Conservation (phyloP, 2,888 invertebrate species). For the Clepsis dumicolana region DNA sequence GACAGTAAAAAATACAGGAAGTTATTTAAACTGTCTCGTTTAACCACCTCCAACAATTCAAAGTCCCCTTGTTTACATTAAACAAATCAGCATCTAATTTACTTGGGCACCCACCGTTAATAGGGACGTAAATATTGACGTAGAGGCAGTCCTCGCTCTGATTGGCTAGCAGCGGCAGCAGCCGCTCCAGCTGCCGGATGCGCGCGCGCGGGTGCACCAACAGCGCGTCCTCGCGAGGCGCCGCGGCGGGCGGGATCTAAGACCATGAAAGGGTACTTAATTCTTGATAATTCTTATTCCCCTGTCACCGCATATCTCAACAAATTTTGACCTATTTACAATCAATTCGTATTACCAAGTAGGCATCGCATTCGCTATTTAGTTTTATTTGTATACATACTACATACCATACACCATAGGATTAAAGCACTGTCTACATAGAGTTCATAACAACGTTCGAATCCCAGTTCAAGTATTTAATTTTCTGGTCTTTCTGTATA, state of each 20-base stretch:
- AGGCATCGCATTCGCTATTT: too few species aligned
- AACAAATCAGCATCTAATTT: conserved; percentile 4
- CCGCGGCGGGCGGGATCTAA: conserved; percentile 71
- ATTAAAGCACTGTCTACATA: too few species aligned
- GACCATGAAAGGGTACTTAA: too few species aligned
- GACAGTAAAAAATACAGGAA: not conserved
- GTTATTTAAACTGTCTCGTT: not conserved
- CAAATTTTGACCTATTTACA: too few species aligned
- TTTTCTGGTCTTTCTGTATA: too few species aligned
- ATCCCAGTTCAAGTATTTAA: too few species aligned
- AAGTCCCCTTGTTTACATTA: conserved; percentile 6
- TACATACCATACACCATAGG: too few species aligned
- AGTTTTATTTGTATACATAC: too few species aligned
- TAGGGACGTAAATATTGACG: conserved; percentile 97
- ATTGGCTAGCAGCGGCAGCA: conserved; percentile 94
- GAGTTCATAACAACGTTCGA: too few species aligned
- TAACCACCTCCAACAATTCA: not conserved
- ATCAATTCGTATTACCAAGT: too few species aligned
- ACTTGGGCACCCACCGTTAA: conserved; percentile 4
- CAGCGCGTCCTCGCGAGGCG: conserved; percentile 87
- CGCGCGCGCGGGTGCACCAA: conserved; percentile 93
- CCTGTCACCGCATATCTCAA: too few species aligned
- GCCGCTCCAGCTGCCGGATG: conserved; percentile 93
- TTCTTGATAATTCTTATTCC: too few species aligned
- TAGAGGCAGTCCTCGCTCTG: conserved; percentile 99